Percentiles rank a stretch among this genome's conserved stretches.
These are phyloP conservation scores for Notothenia rossii DNA, from an alignment of 2,113 vertebrate species.

Conservation along the genomic window DNA sequence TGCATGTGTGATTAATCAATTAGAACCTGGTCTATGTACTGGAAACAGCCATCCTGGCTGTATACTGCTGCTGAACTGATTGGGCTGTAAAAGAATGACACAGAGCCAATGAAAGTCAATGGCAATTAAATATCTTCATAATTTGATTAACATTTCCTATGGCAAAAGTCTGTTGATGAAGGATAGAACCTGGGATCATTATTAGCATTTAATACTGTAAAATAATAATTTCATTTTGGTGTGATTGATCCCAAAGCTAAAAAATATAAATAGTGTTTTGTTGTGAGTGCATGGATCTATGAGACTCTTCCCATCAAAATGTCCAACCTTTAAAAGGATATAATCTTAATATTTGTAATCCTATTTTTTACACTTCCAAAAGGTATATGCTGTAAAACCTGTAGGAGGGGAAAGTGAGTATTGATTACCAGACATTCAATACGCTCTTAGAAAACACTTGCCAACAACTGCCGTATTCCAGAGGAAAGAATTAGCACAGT, in stretches of 20 bases:
- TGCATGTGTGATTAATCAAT: not conserved
- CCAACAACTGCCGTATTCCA: not conserved
- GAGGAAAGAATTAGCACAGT: too few relatives aligned
- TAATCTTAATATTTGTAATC: not conserved
- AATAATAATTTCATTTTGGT: constrained; percentile 12
- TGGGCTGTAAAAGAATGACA: constrained; percentile 11
- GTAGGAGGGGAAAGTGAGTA: not conserved
- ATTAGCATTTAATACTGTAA: constrained; percentile 17
- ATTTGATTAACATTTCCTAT: constrained; percentile 8
- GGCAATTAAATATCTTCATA: constrained; percentile 25
- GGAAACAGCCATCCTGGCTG: not conserved
- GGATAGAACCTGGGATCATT: not conserved
- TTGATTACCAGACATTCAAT: not conserved
- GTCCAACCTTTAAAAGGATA: not conserved
- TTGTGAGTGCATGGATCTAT: too few relatives aligned
- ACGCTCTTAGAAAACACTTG: not conserved
- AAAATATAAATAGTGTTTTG: not conserved
- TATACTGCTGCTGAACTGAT: constrained; percentile 19
- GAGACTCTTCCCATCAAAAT: not conserved
- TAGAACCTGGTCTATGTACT: not conserved
- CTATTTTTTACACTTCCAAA: not conserved
- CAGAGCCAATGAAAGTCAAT: constrained; percentile 26
- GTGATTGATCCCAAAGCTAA: not conserved
- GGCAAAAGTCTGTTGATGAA: constrained; percentile 21
- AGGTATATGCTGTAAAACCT: not conserved